Evolutionary conservation across 2,888 invertebrate genomes (phyloP).

Genomic region (Heteromurus nitidus): DNA sequence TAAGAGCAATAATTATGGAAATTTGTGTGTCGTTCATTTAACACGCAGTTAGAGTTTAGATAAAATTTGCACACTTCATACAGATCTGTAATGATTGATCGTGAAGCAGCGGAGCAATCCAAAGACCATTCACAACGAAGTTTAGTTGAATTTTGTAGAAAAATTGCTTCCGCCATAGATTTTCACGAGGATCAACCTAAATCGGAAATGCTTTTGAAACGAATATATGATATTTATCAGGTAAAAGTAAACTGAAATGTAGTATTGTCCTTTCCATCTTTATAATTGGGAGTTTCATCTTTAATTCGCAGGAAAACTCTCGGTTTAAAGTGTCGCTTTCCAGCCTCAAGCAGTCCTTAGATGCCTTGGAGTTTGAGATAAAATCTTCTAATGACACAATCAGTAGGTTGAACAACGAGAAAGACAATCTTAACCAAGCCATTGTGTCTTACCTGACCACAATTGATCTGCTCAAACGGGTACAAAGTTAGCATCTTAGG

Average conservation of each 20-base stretch:
- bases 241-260: too few species aligned
- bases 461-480: conserved; percentile 71
- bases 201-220: conserved; percentile 67
- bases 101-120: conserved; percentile 72
- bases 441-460: conserved; percentile 72
- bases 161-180: conserved; percentile 72
- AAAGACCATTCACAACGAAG: conserved; percentile 72
- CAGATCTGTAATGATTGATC: conserved; percentile 72
- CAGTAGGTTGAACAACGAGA: conserved; percentile 70
- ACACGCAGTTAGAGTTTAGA: conserved; percentile 1
- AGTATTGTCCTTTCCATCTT: background rate
- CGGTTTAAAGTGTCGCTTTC: conserved; percentile 69
- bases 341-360: conserved; percentile 71
- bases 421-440: conserved; percentile 72
- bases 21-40: too few species aligned
- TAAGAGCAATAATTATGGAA: too few species aligned
- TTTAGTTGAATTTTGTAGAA: conserved; percentile 71
- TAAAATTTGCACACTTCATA: too few species aligned
- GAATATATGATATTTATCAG: conserved; percentile 72
- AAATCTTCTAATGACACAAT: conserved; percentile 69
- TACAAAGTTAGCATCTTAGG: conserved; percentile 49
- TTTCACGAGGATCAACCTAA: conserved; percentile 71
- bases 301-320: conserved; percentile 71
- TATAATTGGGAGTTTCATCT: background rate
- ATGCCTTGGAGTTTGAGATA: conserved; percentile 71